These are phyloP conservation scores for Cyphomyrmex costatus DNA, from an alignment of 1,140 invertebrate genomes.

Conservation along the genomic window DNA sequence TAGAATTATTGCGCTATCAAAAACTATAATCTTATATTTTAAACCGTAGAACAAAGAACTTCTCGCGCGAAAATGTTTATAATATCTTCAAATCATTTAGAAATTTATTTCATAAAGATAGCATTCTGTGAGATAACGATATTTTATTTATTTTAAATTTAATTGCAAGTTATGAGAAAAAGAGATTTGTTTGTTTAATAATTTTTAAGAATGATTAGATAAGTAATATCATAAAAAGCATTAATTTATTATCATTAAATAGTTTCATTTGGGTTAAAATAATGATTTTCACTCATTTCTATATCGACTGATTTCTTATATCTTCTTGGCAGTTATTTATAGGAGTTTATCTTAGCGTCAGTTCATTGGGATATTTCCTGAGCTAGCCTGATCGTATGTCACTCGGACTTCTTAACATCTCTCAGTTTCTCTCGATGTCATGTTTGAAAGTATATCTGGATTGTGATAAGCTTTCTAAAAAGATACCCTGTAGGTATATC, in stretches of 20 bases:
- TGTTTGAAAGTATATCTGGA: not conserved
- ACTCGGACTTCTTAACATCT: slow-evolving; percentile 32
- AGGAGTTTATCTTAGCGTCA: slow-evolving; percentile 65
- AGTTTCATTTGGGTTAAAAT: slow-evolving; percentile 30
- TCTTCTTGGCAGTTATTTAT: slow-evolving; percentile 75
- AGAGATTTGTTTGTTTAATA: not conserved
- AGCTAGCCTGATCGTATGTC: slow-evolving; percentile 19
- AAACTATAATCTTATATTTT: slow-evolving; percentile 5
- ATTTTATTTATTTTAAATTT: not conserved
- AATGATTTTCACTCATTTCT: slow-evolving; percentile 75
- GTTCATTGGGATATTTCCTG: slow-evolving; percentile 59
- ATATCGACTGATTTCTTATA: slow-evolving; percentile 68
- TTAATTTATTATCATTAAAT: slow-evolving; percentile 1
- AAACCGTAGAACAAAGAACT: not conserved
- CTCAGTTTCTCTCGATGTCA: not conserved
- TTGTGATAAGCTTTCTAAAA: slow-evolving; percentile 27
- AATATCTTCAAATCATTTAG: not conserved
- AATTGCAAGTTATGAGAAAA: not conserved
- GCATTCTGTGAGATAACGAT: not conserved
- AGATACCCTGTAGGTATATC: not conserved
- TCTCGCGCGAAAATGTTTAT: not conserved
- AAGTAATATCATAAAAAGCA: not conserved
- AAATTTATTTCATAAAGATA: not conserved
- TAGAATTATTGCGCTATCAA: not conserved
- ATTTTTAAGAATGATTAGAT: not conserved